Evolutionary conservation across 2,888 invertebrate species (phyloP), one percentile per base, ranked within the genome.

Genomic region (Drosophila lacicola): DNA sequence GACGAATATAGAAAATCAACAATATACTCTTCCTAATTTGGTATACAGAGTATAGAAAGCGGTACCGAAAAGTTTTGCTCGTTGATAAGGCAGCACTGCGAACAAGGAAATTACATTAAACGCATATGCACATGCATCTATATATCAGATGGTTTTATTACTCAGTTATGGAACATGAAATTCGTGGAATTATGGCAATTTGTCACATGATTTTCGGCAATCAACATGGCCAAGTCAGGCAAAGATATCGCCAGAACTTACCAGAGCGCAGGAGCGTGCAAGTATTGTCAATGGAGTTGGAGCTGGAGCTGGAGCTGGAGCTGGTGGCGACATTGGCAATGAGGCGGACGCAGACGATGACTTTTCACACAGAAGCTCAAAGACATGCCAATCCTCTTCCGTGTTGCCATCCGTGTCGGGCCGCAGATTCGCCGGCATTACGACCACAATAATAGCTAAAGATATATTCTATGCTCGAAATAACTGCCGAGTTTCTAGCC

Each of bases 351-450:
- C 19, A 14, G 61, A 53, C 17, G 36, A 25, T 14, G 62, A 13
- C 17, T 72, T 61, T 56, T 54, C 88, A 79, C 95, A 94, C 70
- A 96, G 92, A 5, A 94, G 94, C 92, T 96, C 95, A 90, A 95
- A 96, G 73, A 96, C 94, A 90, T 94, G 94, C 95, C 96, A 96
- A 91, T 96, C 96, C 90, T 96, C 96, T 74, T 94, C 93, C 33
- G 93, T 93, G 87, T 94, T 94, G 47, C 92, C 92, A 66, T 74
- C 78, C 49, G 89, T 85, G 19, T 29, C 47, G 21, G 85, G 72
- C 25, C 85, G 65, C 50, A 61, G 58, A 82, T 89, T 74, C 8
- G 63, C 68, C 10, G 84, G 84, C 84, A 85, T 85, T 70, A 17
- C 42, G 21, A 17, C 36, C 8, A 45, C 34, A 21, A 37, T 17